Conservation (phyloP, 2,113 vertebrate species). For the Oreochromis spilurus region DNA sequence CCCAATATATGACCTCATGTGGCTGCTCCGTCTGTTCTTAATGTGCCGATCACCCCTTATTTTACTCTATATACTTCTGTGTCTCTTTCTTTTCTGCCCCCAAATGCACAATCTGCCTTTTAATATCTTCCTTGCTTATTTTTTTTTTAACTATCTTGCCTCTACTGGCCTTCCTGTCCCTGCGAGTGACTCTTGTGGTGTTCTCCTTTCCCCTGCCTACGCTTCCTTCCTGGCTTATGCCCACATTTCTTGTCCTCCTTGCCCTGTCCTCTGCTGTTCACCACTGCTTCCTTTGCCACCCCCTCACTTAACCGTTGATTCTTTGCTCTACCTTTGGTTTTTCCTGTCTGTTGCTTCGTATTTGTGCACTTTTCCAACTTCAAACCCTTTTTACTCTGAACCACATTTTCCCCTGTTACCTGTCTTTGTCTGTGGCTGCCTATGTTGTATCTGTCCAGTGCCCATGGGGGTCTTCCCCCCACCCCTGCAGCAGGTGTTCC, state of each 20-base stretch:
- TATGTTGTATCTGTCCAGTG: conserved; percentile 46
- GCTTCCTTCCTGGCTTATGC: conserved; percentile 17
- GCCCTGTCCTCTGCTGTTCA: neutral
- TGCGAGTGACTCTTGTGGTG: neutral
- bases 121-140: neutral
- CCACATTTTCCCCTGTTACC: neutral
- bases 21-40: neutral
- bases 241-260: neutral
- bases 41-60: neutral
- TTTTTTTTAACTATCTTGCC: neutral
- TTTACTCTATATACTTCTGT: neutral
- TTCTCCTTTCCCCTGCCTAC: neutral
- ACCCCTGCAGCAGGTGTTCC: conserved; percentile 98
- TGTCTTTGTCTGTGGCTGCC: neutral
- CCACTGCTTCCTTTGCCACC: neutral
- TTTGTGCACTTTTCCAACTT: neutral
- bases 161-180: neutral
- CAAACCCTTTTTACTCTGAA: neutral
- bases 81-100: neutral
- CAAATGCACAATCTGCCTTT: neutral
- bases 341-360: neutral
- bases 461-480: conserved; percentile 92
- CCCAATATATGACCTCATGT: neutral
- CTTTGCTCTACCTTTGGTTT: neutral
- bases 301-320: neutral